Percentiles rank a stretch among this genome's conserved stretches.
phyloP scores from a whole-genome alignment of 2,113 vertebrate genomes.

The Delphinapterus leucas region DNA sequence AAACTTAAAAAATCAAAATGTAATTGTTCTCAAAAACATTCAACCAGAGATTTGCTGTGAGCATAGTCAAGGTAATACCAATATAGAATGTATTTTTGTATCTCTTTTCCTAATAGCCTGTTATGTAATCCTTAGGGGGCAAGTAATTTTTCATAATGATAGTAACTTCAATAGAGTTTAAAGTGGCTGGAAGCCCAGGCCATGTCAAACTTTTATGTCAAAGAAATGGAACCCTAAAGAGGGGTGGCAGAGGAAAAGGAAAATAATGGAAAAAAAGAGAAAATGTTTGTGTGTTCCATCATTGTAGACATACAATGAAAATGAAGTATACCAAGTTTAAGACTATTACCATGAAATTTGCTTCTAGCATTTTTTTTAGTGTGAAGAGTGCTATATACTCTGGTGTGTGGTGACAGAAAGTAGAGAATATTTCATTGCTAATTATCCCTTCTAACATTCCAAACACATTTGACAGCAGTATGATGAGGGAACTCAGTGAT shows the following conservation, averaged over 20 bases:
- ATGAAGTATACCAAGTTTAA: neutral
- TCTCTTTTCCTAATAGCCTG: constrained; percentile 23
- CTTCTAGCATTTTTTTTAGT: neutral
- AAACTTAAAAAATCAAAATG: constrained; percentile 41
- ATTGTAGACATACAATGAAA: neutral
- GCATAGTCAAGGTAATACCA: neutral
- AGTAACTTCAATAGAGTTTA: constrained; percentile 42
- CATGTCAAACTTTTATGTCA: constrained; percentile 19
- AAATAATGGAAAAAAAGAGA: neutral
- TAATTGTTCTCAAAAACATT: constrained; percentile 29
- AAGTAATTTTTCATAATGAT: constrained; percentile 54
- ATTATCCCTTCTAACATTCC: neutral
- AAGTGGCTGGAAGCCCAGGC: constrained; percentile 1
- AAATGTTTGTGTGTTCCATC: neutral
- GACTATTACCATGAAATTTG: neutral
- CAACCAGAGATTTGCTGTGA: constrained; percentile 5
- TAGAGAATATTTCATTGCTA: neutral
- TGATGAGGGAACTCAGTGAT: neutral
- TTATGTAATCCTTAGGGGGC: constrained; percentile 26
- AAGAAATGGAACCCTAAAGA: constrained; percentile 16
- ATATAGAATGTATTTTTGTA: constrained; percentile 41
- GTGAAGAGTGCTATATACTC: neutral
- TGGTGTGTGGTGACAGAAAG: neutral
- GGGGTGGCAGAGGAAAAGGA: neutral
- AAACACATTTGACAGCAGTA: neutral